Conservation (phyloP, 2,797 vertebrate genomes). For the Malurus splendens region DNA sequence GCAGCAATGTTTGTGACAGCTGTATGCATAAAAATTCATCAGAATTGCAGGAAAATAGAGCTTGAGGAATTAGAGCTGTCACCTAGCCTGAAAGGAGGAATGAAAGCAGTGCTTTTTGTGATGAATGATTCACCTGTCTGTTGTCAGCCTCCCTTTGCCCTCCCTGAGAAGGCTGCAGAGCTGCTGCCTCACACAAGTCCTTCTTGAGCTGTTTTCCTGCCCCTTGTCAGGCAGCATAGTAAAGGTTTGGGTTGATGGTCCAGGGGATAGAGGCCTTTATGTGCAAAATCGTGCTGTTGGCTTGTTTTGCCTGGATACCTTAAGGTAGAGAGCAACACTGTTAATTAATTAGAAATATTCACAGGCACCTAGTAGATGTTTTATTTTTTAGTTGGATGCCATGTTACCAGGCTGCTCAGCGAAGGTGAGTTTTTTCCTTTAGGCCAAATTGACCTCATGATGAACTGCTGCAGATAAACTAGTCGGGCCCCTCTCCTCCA, state of each 20-base stretch:
- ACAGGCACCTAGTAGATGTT: not conserved
- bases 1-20: not conserved
- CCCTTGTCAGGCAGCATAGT: not conserved
- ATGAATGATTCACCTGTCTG: rapidly evolving
- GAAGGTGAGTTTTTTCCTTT: not conserved
- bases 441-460: not conserved
- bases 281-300: not conserved
- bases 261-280: not conserved
- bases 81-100: not conserved
- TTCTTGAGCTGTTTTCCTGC: not conserved
- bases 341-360: not conserved
- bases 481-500: not conserved
- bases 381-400: not conserved
- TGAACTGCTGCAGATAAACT: not conserved
- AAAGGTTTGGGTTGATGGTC: not conserved
- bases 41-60: not conserved
- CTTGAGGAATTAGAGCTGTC: not conserved
- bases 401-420: not conserved
- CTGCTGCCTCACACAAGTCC: not conserved
- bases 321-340: not conserved
- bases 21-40: not conserved
- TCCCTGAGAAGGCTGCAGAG: not conserved
- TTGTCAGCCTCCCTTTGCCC: not conserved
- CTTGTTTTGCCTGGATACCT: not conserved
- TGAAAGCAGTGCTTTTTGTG: not conserved